Conservation (phyloP, 2,113 vertebrate genomes). For the Prietella phreatophila region DNA sequence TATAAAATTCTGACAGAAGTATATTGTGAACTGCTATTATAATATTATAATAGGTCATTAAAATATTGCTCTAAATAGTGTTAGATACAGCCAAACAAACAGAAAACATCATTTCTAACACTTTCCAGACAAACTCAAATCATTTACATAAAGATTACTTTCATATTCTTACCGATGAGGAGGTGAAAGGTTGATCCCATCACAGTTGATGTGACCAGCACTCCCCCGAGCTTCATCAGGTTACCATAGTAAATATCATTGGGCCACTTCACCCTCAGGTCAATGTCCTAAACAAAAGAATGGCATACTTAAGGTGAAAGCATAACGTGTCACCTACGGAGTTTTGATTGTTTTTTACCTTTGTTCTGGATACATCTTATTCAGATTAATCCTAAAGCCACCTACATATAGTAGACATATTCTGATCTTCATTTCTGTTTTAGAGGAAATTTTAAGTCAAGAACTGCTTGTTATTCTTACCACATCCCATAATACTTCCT, state of each 20-base stretch:
- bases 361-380: background rate
- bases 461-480: constrained; percentile 32
- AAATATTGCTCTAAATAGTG: background rate
- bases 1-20: background rate
- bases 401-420: background rate
- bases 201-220: constrained; percentile 89
- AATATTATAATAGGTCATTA: background rate
- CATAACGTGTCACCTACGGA: background rate
- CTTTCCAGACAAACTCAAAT: background rate
- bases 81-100: background rate
- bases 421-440: constrained; percentile 12
- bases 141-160: background rate
- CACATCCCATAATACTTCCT: constrained; percentile 44
- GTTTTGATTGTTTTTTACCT: background rate
- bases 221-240: constrained; percentile 89
- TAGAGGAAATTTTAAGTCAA: constrained; percentile 9
- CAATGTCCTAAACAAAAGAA: constrained; percentile 76
- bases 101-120: background rate
- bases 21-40: background rate
- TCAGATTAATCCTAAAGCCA: background rate
- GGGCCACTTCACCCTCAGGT: constrained; percentile 93
- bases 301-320: background rate
- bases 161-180: constrained; percentile 80
- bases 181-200: constrained; percentile 85
- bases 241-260: constrained; percentile 94